Conservation (phyloP, 1,140 invertebrate genomes). For the Drosophila burlai region DNA sequence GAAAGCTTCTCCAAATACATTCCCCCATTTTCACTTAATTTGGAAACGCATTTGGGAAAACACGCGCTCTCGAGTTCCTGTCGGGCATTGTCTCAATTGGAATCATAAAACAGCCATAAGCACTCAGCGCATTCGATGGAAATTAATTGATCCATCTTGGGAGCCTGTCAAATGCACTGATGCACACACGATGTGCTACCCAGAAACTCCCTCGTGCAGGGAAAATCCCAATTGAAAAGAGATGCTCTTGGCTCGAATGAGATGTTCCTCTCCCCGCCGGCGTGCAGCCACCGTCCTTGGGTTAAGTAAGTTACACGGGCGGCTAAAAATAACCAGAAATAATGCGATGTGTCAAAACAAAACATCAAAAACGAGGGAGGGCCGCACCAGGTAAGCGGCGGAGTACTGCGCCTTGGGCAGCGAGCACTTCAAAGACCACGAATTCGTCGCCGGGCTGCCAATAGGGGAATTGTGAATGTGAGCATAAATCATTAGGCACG, state of each 20-base stretch:
- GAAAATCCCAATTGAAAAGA: conserved; percentile 67
- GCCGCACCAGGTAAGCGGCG: conserved; percentile 17
- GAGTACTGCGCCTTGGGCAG: conserved; percentile 12
- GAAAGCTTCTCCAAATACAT: conserved; percentile 7
- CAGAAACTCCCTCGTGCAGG: conserved; percentile 40
- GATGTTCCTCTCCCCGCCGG: not conserved
- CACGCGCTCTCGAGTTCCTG: conserved; percentile 16
- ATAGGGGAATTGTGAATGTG: conserved; percentile 78
- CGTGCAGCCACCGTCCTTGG: conserved; percentile 14
- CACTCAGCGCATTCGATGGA: conserved; percentile 66
- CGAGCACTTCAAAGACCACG: conserved; percentile 67
- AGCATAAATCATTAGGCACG: conserved; percentile 74
- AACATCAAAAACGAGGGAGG: conserved; percentile 69
- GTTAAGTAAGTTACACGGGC: conserved; percentile 67
- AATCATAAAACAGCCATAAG: conserved; percentile 69
- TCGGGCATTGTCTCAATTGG: conserved; percentile 57
- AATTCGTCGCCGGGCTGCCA: conserved; percentile 63
- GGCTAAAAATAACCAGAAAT: conserved; percentile 73
- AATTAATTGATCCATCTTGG: conserved; percentile 78
- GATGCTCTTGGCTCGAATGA: conserved; percentile 4
- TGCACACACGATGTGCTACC: conserved; percentile 59
- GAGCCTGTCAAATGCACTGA: conserved; percentile 71
- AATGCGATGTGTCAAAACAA: conserved; percentile 80
- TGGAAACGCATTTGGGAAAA: conserved; percentile 27
- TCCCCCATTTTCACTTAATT: conserved; percentile 26